These are phyloP conservation scores for Paracentrotus lividus DNA, from an alignment of 53 echinoderm and acorn worm genomes.

Conservation along the genomic window DNA sequence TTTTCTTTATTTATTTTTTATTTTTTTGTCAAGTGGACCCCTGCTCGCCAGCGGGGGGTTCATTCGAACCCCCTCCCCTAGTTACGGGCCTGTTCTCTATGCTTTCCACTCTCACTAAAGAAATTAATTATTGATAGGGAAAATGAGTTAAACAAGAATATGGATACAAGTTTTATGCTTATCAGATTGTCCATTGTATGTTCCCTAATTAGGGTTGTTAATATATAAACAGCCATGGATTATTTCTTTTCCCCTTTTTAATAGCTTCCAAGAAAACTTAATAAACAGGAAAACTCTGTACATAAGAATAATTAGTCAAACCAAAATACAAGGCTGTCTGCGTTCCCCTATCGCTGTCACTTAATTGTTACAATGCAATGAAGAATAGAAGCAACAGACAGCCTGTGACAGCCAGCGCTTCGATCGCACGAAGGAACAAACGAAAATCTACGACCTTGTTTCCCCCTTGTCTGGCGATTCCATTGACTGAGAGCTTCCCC, in stretches of 20 bases:
- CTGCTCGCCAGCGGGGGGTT: no score
- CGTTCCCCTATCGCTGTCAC: background rate
- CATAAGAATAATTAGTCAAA: background rate
- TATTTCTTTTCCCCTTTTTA: background rate
- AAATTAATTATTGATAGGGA: no score
- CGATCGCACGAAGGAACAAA: no score
- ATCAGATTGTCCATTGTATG: background rate
- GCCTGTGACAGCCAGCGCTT: background rate
- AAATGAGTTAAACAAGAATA: no score
- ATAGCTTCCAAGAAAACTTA: background rate
- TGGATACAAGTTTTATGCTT: background rate
- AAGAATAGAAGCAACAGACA: background rate
- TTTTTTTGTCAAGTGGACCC: no score
- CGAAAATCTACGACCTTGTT: background rate
- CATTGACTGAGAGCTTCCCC: slow-evolving; percentile 41
- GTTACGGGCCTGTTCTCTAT: no score
- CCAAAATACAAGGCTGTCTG: slow-evolving; percentile 1
- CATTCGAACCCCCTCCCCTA: no score
- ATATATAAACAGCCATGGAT: no score
- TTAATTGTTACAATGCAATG: background rate
- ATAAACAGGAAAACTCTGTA: background rate
- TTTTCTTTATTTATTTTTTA: no score
- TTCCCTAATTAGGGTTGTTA: no score
- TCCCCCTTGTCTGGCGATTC: slow-evolving; percentile 2
- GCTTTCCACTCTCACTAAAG: no score